Evolutionary conservation across 2,113 vertebrate species (phyloP), one percentile per base, ranked within the genome.

Genomic region (Seriola quinqueradiata): DNA sequence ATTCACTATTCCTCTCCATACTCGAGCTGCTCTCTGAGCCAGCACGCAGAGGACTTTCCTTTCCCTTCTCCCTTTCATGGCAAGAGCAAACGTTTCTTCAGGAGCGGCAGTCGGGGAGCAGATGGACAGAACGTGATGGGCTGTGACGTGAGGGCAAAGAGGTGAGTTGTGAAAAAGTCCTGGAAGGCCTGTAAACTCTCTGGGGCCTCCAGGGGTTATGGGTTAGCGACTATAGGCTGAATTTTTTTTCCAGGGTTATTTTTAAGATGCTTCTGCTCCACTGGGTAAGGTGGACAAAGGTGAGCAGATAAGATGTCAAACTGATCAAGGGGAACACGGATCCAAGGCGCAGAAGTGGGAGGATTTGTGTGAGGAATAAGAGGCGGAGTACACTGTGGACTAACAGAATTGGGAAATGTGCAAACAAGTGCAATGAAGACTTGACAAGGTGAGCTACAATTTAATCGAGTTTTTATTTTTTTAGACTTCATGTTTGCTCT

Each of bases 121-220:
- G 77, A 90, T 70, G 70, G 70, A 83, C 38, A 50, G 58, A 87
- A 72, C 0, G 64, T 17, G 81, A 87, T 73, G 76, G 66, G 77
- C 73, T 85, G 83, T 82, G 87, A 91, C 75, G 14, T 48, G 52
- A 87, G 90, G 91, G 80, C 90, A 87, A 34, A 81, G 82, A 87
- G 82, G 88, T 70, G 88, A 86, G 70, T 54, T 79, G 77, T 78
- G 73, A 67, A 74, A 83, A 48, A 87, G 75, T 83, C 82, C 82
- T 76, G 77, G 38, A 81, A 71, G 73, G 66, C 44, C 72, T 28
- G 75, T 78, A 68, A 86, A 86, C 55, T 75, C 84, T 72, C 13
- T 1, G 19, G 66, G 78, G 77, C 60, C 77, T 77, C 67, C 8
- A 32, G 32, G 67, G 67, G 75, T 74, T 74, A 89, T 17, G 67